These are phyloP conservation scores for Achroia grisella DNA, from an alignment of 1,140 invertebrate genomes.

Conservation along the genomic window DNA sequence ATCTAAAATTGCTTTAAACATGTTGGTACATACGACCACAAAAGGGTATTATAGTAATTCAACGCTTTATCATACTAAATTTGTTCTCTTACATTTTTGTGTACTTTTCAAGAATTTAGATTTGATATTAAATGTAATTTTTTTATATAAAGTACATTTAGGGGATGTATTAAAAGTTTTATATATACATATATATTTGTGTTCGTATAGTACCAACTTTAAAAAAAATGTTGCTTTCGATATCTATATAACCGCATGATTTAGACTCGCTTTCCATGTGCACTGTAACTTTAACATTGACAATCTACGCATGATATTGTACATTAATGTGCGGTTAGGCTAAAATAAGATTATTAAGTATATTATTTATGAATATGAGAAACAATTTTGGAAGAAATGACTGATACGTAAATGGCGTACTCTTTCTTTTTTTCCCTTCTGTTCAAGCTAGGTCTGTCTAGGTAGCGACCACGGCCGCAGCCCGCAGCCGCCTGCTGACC, in stretches of 20 bases:
- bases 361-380: constrained; percentile 7
- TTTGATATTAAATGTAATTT: too few relatives aligned
- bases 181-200: too few relatives aligned
- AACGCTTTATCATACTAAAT: too few relatives aligned
- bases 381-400: constrained; percentile 62
- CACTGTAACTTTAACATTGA: neutral
- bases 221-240: constrained; percentile 8
- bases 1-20: too few relatives aligned
- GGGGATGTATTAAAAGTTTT: too few relatives aligned
- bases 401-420: constrained; percentile 71
- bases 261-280: constrained; percentile 2
- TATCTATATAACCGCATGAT: constrained; percentile 6
- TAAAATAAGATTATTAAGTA: neutral
- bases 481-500: constrained; percentile 51
- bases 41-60: too few relatives aligned
- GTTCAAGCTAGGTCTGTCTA: constrained; percentile 73
- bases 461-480: constrained; percentile 69
- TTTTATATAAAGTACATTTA: too few relatives aligned
- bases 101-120: too few relatives aligned
- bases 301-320: constrained; percentile 4
- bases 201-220: too few relatives aligned
- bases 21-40: too few relatives aligned
- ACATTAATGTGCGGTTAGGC: neutral
- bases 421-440: constrained; percentile 66
- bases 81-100: too few relatives aligned